Base-by-base conservation (phyloP, 1,140 invertebrate genomes). In the Sinonovacula constricta region DNA sequence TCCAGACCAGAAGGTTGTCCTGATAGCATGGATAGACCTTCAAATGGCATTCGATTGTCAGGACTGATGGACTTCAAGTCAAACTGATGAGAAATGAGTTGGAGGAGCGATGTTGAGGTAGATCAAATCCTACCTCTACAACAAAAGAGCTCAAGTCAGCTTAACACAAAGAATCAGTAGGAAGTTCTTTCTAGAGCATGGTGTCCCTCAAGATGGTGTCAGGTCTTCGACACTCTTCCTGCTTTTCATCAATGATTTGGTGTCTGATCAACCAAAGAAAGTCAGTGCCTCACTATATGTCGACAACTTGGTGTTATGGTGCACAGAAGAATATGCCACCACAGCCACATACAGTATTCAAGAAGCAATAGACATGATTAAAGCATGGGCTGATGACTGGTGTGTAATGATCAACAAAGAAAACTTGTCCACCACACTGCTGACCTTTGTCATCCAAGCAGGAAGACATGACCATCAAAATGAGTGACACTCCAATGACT, bases 361-460 rank as follows among this genome's bases (percentile, higher is more conserved):
- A 26, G 45, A 57, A 68, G 71, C 71, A 26, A 53, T 66, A 2
- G 33, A 60, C 28, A 36, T 1, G 18, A 49, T 59, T 15, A 60
- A 53, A 28, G 33, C 68, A 39, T 81, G 71, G 71, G 65, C 79
- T 49, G 36, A 54, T 7, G 71, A 81, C 33, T 77, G 66, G 57
- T 77, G 60, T n/a, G 34, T 63, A 0, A 3, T 51, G 24, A 69
- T 70, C 18, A 81, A 81, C 36, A 81, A 76, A 53, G 56, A 70
- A 12, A 81, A 65, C 26, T 70, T 66, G 26, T 77, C 65, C 28
- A 57, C 56, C 15, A 81, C 67, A 22, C 72, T 77, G 18, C 71
- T 81, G 56, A 81, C 65, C 14, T 63, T 10, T 76, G 79, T 81
- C 65, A 56, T 26, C 72, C 4, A 81, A 81, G 30, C 59, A 81